Evolutionary conservation across 2,113 vertebrate species (phyloP), one percentile per base, ranked within the genome.

Genomic region (Pollimyrus isidori): DNA sequence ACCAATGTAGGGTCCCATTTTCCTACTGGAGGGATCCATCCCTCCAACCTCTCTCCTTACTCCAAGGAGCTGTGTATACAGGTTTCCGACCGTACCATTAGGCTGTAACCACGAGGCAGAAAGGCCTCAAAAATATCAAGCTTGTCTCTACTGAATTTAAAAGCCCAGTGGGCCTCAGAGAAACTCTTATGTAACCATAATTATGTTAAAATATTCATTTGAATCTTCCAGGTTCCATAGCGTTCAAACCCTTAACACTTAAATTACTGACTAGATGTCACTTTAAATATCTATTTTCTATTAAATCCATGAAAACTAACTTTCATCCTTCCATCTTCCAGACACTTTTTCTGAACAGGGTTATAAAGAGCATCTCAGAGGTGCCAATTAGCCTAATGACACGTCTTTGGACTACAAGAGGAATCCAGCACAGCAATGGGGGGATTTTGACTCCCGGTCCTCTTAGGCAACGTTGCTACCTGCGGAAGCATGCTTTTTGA

Each of bases 1-100:
- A 90, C 91, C 91, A 85, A 62, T 76, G 88, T 88, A 35, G 80
- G 39, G 62, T 10, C 69, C 87, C 84, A 30, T 92, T 88, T 93
- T 90, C 88, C 91, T 90, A 90, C 88, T 86, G 46, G 91, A 39
- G 69, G 30, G 30, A 76, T 76, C 30, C 69, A 76, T 39, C 13
- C 26, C 30, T 0, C 30, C 30, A 39, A 39, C 69, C 30, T 39
- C 69, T 17, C 69, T 10, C 4, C 30, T 76, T 39, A 39, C 30
- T 76, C 69, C 11, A 15, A 17, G 30, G 30, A 76, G 69, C 30
- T 17, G 35, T 76, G 30, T 19, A 19, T 23, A 39, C 13, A 39
- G 5, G 11, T 17, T 39, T 39, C 69, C 26, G 30, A 73, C 30
- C 30, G 15, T 39, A 39, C 30, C 69, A 19, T 39, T 76, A 2